Conservation (phyloP, 2,113 vertebrate species). For the Verasper variegatus region DNA sequence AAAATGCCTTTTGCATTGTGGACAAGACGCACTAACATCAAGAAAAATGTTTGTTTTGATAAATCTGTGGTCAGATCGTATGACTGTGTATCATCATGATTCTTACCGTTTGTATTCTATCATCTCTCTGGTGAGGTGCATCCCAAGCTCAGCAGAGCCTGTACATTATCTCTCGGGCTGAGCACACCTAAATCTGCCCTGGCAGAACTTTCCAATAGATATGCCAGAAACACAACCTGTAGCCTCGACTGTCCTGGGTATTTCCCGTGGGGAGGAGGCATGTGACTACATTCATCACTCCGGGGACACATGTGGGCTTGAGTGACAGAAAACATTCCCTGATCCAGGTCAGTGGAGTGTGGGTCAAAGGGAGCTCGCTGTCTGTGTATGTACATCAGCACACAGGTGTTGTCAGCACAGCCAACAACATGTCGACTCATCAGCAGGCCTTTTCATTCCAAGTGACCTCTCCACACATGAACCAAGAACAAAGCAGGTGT, state of each 20-base stretch:
- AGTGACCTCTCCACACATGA: constrained; percentile 60
- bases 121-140: constrained; percentile 2
- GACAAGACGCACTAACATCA: no score
- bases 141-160: constrained; percentile 19
- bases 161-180: constrained; percentile 34
- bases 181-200: constrained; percentile 24
- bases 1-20: no score
- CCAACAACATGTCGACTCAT: constrained; percentile 67
- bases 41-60: no score
- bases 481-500: constrained; percentile 12
- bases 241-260: constrained; percentile 25
- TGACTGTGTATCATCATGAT: neutral
- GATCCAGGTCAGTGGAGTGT: constrained; percentile 72
- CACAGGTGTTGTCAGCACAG: constrained; percentile 38
- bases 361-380: constrained; percentile 66
- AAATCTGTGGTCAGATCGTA: no score
- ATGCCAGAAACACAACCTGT: constrained; percentile 39
- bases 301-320: constrained; percentile 55
- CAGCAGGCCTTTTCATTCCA: constrained; percentile 57
- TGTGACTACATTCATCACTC: constrained; percentile 52
- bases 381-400: constrained; percentile 67
- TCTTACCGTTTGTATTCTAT: constrained; percentile 8
- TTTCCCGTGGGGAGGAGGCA: constrained; percentile 37
- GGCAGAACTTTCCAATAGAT: constrained; percentile 12
- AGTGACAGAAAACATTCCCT: constrained; percentile 67